Conservation (phyloP, 2,113 vertebrate genomes). For the Calcarius ornatus region DNA sequence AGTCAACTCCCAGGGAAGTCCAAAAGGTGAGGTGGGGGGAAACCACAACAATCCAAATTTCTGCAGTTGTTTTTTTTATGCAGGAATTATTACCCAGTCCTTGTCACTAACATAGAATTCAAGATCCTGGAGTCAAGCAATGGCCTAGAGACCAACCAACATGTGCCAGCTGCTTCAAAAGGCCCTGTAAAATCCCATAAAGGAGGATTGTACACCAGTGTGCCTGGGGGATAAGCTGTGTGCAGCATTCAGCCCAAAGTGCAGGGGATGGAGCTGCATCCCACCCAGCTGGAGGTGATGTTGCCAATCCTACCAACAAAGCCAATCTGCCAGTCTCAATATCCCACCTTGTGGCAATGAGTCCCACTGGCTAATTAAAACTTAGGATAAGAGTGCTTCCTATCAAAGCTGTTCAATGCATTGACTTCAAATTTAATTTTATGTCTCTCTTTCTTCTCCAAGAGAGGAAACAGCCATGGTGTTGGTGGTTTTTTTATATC, state of each 20-base stretch:
- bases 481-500: conserved; percentile 16
- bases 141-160: conserved; percentile 3
- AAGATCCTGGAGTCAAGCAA: not conserved
- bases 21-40: fast-evolving
- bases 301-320: not conserved
- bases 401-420: conserved; percentile 25
- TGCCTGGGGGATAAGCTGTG: not conserved
- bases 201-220: not conserved
- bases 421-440: conserved; percentile 40
- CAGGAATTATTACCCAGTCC: not conserved
- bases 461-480: not conserved
- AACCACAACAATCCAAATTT: not conserved
- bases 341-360: conserved; percentile 12
- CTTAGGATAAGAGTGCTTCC: conserved; percentile 35
- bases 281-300: not conserved
- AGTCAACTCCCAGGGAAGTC: not conserved
- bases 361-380: conserved; percentile 27
- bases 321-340: conserved; percentile 13
- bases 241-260: not conserved
- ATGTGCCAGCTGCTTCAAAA: conserved; percentile 23
- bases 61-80: not conserved
- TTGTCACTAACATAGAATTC: not conserved
- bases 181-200: not conserved
- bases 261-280: not conserved
- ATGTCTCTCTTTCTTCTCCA: not conserved